Conservation (phyloP, 2,113 vertebrate genomes). For the Siphamia tubifer region DNA sequence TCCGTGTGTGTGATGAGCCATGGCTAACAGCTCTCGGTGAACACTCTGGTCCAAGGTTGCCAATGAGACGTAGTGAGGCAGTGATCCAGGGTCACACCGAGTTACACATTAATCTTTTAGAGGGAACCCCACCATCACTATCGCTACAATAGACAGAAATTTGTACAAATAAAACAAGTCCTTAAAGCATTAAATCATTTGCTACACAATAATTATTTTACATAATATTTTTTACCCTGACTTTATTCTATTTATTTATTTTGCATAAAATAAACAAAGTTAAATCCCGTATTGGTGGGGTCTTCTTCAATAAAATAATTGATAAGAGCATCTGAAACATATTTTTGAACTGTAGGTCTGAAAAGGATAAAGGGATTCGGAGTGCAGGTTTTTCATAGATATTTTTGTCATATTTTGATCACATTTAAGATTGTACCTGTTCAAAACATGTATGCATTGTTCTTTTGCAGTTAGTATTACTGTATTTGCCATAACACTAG, state of each 20-base stretch:
- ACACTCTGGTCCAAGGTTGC: conserved; percentile 47
- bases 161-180: neutral
- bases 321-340: conserved; percentile 37
- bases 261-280: neutral
- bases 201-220: neutral
- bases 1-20: conserved; percentile 61
- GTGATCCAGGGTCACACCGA: conserved; percentile 69
- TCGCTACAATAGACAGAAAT: conserved; percentile 15
- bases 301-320: conserved; percentile 46
- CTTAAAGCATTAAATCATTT: neutral
- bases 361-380: conserved; percentile 51
- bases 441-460: neutral
- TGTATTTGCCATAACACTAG: neutral
- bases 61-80: conserved; percentile 50
- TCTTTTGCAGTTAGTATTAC: neutral
- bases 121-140: conserved; percentile 18
- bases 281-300: neutral
- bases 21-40: conserved; percentile 58
- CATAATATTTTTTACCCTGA: neutral
- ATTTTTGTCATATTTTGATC: no score
- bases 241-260: neutral
- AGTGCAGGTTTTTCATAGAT: no score
- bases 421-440: neutral
- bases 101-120: conserved; percentile 74
- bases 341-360: conserved; percentile 29